Conservation (phyloP, 2,113 vertebrate species). For the Rhabdomys dilectus region DNA sequence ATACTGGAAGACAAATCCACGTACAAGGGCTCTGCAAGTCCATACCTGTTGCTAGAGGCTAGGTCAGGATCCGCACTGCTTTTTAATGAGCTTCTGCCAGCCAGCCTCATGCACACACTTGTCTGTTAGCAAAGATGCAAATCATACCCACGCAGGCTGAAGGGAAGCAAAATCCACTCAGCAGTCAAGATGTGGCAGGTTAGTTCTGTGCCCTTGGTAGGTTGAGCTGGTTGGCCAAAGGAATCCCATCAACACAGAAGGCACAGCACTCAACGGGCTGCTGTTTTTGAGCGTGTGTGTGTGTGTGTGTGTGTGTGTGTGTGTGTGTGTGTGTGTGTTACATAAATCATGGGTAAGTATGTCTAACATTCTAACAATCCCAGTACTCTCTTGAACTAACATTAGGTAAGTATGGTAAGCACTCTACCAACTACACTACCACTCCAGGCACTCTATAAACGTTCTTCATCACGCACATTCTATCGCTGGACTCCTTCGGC, state of each 20-base stretch:
- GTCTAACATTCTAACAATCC: too few relatives aligned
- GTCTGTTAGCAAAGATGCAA: conserved; percentile 61
- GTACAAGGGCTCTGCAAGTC: conserved; percentile 50
- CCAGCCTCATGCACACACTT: conserved; percentile 60
- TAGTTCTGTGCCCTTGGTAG: neutral
- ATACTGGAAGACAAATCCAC: neutral
- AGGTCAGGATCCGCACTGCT: conserved; percentile 22
- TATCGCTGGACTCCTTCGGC: conserved; percentile 34
- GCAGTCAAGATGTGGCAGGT: neutral
- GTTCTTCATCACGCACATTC: conserved; percentile 21
- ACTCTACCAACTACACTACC: neutral
- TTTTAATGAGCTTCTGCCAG: conserved; percentile 72
- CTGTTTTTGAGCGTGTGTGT: neutral
- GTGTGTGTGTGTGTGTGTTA: neutral
- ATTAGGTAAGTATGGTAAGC: too few relatives aligned
- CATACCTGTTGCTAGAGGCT: conserved; percentile 34
- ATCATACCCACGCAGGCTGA: conserved; percentile 47
- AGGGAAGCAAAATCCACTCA: conserved; percentile 56
- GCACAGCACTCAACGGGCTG: neutral
- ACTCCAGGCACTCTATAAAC: neutral
- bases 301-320: neutral
- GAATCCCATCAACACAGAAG: neutral
- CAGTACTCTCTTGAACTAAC: too few relatives aligned
- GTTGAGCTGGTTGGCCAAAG: conserved; percentile 6
- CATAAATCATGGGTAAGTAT: neutral